Evolutionary conservation across 2,888 invertebrate genomes (phyloP).

Genomic region (Cantharis flavilabris): DNA sequence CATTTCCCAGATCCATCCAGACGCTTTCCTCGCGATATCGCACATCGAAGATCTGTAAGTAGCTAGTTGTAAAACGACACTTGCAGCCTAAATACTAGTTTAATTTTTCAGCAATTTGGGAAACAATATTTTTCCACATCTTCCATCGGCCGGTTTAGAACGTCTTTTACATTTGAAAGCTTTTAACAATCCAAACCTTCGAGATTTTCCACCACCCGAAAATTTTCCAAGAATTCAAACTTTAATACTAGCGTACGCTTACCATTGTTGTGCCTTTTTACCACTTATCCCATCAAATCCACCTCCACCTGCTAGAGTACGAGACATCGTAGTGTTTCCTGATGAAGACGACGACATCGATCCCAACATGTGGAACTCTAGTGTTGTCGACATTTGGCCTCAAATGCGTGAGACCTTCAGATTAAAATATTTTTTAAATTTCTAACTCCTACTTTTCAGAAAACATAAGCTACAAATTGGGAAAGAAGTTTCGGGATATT

Average conservation of each 20-base stretch:
- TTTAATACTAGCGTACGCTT: conserved; percentile 88
- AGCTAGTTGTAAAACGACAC: not conserved
- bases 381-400: conserved; percentile 81
- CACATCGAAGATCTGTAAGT: conserved; percentile 88
- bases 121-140: conserved; percentile 81
- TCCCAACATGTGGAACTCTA: conserved; percentile 78
- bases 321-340: conserved; percentile 72
- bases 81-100: not conserved
- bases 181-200: conserved; percentile 86
- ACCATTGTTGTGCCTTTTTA: conserved; percentile 93
- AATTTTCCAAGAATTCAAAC: conserved; percentile 85
- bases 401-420: conserved; percentile 72
- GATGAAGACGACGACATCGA: conserved; percentile 69
- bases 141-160: conserved; percentile 83
- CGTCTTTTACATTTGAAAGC: conserved; percentile 84
- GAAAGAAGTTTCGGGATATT: conserved; percentile 69
- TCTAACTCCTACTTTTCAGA: conserved; percentile 57
- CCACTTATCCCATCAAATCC: conserved; percentile 64
- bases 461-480: conserved; percentile 74
- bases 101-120: conserved; percentile 80
- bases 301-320: conserved; percentile 57
- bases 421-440: not conserved
- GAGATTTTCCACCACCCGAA: conserved; percentile 86
- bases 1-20: conserved; percentile 82
- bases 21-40: conserved; percentile 78